Evolutionary conservation across 1,140 invertebrate genomes (phyloP), one percentile per base, ranked within the genome.

Genomic region (Listronotus bonariensis): DNA sequence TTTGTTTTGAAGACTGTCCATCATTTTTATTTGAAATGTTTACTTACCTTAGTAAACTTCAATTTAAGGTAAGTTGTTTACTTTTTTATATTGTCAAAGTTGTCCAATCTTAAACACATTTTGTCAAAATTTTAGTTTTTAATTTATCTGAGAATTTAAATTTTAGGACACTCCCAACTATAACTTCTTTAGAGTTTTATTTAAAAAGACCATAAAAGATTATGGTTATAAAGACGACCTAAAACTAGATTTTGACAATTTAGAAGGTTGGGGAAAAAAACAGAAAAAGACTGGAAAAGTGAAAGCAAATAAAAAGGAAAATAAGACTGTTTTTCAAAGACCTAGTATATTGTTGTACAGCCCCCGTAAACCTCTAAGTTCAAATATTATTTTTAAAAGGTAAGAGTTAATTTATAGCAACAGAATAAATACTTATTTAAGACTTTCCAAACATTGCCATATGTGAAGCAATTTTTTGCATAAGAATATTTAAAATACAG

Each of bases 11-110:
- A 78, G 81, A 79, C 77, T 82, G 73, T 83, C 86, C 87, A 42
- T 81, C 82, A 68, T 88, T 86, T 75, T 70, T 88, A 67, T 80
- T 85, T 46, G 84, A 86, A 68, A 87, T 83, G 72, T 81, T 88
- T 38, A 73, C 82, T 56, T 85, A 87, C 69, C 77, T 87, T 15
- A 81, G 79, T 38, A 80, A 80, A 65, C 74, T 88, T 14, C 81
- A 84, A 40, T 88, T 86, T 67, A 81, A 80, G 51, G 82, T 67
- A 58, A 41, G 42, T 61, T 5, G 6, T 32, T 62, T 26, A 57
- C 2, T 18, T 3, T 43, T 10, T n/a, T 31, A 8, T 36, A 12
- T 36, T 36, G 34, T 36, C 34, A 36, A 36, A 36, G 8, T 8
- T 36, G 34, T 36, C 5, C 20, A 26, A 3, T 26, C 2, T 26